Evolutionary conservation across 2,888 invertebrate species (phyloP), one percentile per base, ranked within the genome.

Genomic region (Diploptera punctata): DNA sequence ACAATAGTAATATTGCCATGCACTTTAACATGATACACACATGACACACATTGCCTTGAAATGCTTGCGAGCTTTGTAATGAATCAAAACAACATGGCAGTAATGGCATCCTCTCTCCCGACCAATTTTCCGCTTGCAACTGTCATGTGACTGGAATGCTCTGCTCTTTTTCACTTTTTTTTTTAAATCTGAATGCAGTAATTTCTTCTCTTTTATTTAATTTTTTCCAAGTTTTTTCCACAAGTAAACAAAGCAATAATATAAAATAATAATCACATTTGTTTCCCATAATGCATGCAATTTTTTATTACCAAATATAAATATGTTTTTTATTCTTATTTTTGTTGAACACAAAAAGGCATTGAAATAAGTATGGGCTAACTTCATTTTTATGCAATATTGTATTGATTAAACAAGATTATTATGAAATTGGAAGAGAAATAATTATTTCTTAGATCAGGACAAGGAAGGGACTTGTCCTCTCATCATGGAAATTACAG

Each of bases 171-270:
- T 57, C n/a, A 29, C 57, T 57, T 13, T 29, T 29, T 57, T 57
- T n/a, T n/a, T n/a, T n/a, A n/a, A n/a, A 52, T 24, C 3, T 52
- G 52, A 52, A 52, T 52, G 52, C 52, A 4, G 13, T 52, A 52
- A 10, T 52, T 52, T 52, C 24, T 44, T 52, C 13, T 16, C 57
- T n/a, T 57, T 24, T 24, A 29, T 57, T 57, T 26, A n/a, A 54
- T 54, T 16, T 54, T 54, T 47, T 54, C 21, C 57, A 57, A 54
- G n/a, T n/a, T n/a, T 18, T 54, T 54, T 26, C 13, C 54, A 57
- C 57, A 57, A 13, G 31, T 29, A 57, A 57, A 57, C 26, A n/a
- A 33, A 33, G 10, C 10, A 33, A 33, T 7, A 7, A 33, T 33
- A 33, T 33, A 33, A 7, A 33, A 33, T 29, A 18, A 57, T 24